Percentiles rank a stretch among this genome's conserved stretches.
Evolutionary conservation across 2,797 vertebrate genomes (phyloP).

Genomic region (Petrocephalus sullivani): DNA sequence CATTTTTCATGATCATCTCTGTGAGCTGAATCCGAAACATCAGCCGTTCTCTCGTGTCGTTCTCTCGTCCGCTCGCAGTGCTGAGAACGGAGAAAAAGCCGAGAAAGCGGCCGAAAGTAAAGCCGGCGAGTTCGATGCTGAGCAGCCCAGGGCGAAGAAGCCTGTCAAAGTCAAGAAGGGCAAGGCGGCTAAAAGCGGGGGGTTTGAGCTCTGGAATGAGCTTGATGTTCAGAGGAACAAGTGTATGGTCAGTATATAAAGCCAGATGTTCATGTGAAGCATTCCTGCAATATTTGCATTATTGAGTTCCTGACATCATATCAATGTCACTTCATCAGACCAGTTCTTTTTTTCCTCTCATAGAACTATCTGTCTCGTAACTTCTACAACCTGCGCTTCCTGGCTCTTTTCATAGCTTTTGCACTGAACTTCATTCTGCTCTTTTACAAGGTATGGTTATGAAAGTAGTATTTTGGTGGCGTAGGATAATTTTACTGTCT

Average conservation of each 20-base stretch:
- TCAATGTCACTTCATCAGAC: neutral
- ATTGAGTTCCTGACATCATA: neutral
- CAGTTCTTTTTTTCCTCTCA: slow-evolving; percentile 16
- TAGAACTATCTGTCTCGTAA: slow-evolving; percentile 92
- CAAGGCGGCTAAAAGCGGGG: slow-evolving; percentile 47
- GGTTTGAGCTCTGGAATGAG: slow-evolving; percentile 82
- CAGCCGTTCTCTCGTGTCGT: neutral
- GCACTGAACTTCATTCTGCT: slow-evolving; percentile 92
- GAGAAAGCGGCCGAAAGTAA: slow-evolving; percentile 56
- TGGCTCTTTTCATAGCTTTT: slow-evolving; percentile 85
- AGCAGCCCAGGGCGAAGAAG: slow-evolving; percentile 44
- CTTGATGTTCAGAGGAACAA: slow-evolving; percentile 84
- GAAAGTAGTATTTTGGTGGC: neutral
- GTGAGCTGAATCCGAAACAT: neutral
- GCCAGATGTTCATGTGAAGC: neutral
- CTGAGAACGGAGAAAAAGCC: slow-evolving; percentile 76
- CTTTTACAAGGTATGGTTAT: slow-evolving; percentile 71
- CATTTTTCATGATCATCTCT: neutral
- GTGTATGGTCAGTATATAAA: slow-evolving; percentile 69
- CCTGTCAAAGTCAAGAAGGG: slow-evolving; percentile 57
- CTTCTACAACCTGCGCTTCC: slow-evolving; percentile 87
- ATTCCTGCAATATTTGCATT: neutral
- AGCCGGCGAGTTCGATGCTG: slow-evolving; percentile 32
- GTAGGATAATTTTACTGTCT: neutral
- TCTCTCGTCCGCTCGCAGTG: slow-evolving; percentile 48